phyloP scores from a whole-genome alignment of 2,113 vertebrate genomes.

The Motacilla alba region DNA sequence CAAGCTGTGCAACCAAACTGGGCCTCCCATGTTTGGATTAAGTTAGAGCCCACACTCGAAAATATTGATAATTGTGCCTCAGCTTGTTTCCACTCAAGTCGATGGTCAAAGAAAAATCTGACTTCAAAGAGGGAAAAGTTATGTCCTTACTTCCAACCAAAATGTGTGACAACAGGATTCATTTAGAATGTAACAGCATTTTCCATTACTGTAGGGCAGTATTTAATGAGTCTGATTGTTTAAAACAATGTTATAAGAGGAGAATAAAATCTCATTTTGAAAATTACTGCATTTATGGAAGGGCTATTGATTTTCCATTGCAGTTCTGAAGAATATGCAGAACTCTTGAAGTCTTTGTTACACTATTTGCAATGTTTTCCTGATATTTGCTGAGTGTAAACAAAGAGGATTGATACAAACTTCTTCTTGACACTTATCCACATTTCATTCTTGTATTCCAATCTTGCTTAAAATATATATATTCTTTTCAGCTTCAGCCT shows the following conservation, averaged over 20 bases:
- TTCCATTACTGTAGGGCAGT: not conserved
- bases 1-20: not conserved
- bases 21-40: not conserved
- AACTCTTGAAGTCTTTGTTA: not conserved
- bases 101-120: not conserved
- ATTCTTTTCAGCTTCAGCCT: not conserved
- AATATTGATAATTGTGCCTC: not conserved
- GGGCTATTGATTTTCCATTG: not conserved
- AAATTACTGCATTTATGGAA: not conserved
- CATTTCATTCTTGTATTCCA: not conserved
- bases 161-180: not conserved
- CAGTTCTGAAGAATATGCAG: not conserved
- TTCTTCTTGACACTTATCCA: not conserved
- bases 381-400: not conserved
- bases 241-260: not conserved
- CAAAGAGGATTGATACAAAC: rapidly evolving
- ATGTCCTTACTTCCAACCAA: not conserved
- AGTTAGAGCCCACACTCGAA: not conserved
- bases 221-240: not conserved
- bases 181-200: not conserved
- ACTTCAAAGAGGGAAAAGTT: not conserved
- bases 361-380: not conserved
- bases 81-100: not conserved
- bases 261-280: not conserved
- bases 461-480: not conserved